Conservation (phyloP, 2,113 vertebrate genomes). For the Machaerirhynchus nigripectus region DNA sequence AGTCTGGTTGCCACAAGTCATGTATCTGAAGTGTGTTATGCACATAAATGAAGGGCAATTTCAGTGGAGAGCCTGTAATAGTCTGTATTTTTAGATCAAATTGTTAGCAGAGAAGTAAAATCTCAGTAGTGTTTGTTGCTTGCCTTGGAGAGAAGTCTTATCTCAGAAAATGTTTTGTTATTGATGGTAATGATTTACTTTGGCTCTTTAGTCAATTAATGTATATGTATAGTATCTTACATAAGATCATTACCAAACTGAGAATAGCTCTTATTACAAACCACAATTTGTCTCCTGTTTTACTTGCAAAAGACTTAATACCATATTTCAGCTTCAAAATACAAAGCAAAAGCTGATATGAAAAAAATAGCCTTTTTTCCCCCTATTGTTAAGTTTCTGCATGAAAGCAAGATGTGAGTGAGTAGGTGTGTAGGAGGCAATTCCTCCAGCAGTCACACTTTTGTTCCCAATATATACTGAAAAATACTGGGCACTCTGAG, state of each 20-base stretch:
- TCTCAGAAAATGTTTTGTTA: background rate
- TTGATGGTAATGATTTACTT: background rate
- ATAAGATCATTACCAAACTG: background rate
- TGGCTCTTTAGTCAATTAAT: background rate
- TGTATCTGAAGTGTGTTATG: background rate
- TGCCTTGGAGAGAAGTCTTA: background rate
- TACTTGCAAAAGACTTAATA: background rate
- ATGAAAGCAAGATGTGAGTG: background rate
- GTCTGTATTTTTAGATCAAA: background rate
- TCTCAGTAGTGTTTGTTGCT: background rate
- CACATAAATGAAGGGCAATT: background rate
- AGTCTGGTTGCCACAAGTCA: background rate
- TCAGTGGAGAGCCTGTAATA: background rate
- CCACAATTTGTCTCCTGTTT: background rate
- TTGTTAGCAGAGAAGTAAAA: background rate
- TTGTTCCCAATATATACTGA: slow-evolving; percentile 20
- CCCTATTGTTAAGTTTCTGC: background rate
- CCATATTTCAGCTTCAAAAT: background rate
- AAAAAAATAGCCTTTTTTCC: background rate
- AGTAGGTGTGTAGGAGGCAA: slow-evolving; percentile 21
- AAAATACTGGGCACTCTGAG: background rate
- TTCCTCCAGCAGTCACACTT: background rate
- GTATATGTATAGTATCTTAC: background rate
- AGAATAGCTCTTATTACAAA: background rate
- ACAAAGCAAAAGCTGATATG: background rate